Conservation (phyloP, 2,113 vertebrate genomes). For the Procavia capensis region DNA sequence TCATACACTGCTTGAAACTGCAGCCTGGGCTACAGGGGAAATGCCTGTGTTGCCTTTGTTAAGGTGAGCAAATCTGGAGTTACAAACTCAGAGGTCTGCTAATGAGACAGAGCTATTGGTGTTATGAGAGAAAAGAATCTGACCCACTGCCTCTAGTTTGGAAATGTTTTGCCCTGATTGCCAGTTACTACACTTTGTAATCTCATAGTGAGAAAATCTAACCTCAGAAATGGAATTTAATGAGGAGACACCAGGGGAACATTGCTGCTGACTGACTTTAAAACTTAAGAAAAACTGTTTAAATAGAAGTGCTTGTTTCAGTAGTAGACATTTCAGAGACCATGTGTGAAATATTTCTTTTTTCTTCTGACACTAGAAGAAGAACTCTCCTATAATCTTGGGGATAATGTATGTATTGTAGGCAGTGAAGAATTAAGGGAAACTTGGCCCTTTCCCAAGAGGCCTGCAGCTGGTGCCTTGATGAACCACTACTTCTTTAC, state of each 20-base stretch:
- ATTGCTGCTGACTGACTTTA: not conserved
- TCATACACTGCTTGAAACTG: not conserved
- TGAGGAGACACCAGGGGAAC: not conserved
- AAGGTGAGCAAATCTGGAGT: constrained; percentile 38
- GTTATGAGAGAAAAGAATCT: not conserved
- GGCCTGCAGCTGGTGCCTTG: not conserved
- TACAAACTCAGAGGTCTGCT: constrained; percentile 17
- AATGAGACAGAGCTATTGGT: constrained; percentile 32
- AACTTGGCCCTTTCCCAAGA: not conserved
- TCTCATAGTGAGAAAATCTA: constrained; percentile 28
- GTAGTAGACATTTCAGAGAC: not conserved
- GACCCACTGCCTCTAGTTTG: not conserved
- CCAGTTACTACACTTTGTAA: not conserved
- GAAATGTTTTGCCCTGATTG: not conserved
- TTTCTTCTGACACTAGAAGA: not conserved
- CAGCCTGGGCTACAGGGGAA: not conserved
- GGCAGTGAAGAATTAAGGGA: not conserved
- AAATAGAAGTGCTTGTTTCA: not conserved
- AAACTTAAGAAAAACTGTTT: not conserved
- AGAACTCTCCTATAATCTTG: not conserved
- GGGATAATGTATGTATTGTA: not conserved
- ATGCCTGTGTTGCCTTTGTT: constrained; percentile 25
- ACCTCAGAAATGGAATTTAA: constrained; percentile 12
- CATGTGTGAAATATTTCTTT: not conserved
- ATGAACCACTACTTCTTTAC: not conserved